Percentiles rank a stretch among this genome's conserved stretches.
These are phyloP conservation scores for Emydoidea blandingii DNA, from an alignment of 2,797 vertebrate species.

Conservation along the genomic window DNA sequence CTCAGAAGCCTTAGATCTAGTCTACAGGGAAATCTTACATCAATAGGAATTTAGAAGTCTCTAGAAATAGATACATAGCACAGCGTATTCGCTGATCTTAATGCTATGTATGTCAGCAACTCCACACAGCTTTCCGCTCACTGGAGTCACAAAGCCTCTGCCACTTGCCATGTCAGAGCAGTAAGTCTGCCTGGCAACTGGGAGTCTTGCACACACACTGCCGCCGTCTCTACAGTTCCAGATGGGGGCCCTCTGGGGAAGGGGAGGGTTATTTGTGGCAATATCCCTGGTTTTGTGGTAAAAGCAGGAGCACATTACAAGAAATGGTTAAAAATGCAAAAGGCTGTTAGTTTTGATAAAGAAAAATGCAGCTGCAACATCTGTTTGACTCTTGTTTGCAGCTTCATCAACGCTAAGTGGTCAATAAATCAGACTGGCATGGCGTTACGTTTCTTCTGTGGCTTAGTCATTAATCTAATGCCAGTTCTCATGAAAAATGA, in stretches of 20 bases:
- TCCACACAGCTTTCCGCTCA: neutral
- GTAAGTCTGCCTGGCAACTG: fast-evolving
- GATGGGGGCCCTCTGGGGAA: fast-evolving
- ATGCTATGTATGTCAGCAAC: neutral
- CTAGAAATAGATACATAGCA: neutral
- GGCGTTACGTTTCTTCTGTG: constrained; percentile 85
- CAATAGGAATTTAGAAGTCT: neutral
- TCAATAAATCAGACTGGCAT: constrained; percentile 94
- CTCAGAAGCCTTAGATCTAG: neutral
- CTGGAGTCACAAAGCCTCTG: fast-evolving
- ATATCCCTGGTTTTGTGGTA: neutral
- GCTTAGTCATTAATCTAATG: constrained; percentile 90
- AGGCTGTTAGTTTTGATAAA: constrained; percentile 83
- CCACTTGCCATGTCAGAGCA: neutral
- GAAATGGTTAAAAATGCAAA: constrained; percentile 75
- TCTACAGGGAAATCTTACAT: neutral
- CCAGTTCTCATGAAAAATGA: constrained; percentile 84
- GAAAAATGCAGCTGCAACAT: constrained; percentile 92
- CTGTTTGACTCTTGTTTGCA: constrained; percentile 92
- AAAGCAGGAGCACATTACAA: constrained; percentile 8
- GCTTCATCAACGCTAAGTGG: constrained; percentile 98
- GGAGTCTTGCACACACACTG: fast-evolving
- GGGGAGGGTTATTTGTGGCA: neutral
- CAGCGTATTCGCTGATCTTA: fast-evolving
- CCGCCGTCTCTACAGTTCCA: fast-evolving